phyloP scores from a whole-genome alignment of 2,888 invertebrate genomes.

The Leucophenga montana region DNA sequence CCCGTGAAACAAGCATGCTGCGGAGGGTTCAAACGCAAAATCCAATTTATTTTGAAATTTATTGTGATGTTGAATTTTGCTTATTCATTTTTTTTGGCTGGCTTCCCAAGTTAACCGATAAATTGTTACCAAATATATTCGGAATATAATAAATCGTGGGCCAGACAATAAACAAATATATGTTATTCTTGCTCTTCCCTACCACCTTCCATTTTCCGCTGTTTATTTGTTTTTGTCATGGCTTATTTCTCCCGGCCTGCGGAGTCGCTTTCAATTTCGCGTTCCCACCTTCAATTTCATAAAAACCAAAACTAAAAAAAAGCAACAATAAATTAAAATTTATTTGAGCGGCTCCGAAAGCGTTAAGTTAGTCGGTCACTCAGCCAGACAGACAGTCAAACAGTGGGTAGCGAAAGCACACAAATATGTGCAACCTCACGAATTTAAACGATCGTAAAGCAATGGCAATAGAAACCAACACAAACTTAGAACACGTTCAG shows the following conservation, averaged over 20 bases:
- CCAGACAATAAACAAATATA: constrained; percentile 57
- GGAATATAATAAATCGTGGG: constrained; percentile 58
- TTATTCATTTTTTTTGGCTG: constrained; percentile 3
- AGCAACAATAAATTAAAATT: constrained; percentile 28
- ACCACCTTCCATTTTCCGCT: neutral
- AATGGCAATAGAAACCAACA: neutral
- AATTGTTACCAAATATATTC: constrained; percentile 60
- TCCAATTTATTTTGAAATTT: constrained; percentile 67
- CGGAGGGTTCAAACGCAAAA: constrained; percentile 49
- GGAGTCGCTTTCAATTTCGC: constrained; percentile 34
- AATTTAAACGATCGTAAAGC: constrained; percentile 9
- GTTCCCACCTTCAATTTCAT: constrained; percentile 52
- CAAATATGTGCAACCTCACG: constrained; percentile 23
- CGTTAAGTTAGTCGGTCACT: neutral
- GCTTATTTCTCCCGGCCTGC: neutral
- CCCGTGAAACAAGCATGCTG: neutral
- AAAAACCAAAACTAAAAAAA: constrained; percentile 14
- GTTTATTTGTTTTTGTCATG: constrained; percentile 7
- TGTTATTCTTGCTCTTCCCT: constrained; percentile 32
- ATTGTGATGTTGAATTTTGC: constrained; percentile 49
- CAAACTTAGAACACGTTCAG: neutral
- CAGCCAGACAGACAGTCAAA: too few relatives aligned
- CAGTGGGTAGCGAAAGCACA: neutral
- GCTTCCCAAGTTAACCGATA: constrained; percentile 39
- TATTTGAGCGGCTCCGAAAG: constrained; percentile 23